Base-by-base conservation (phyloP, 2,888 invertebrate genomes). In the Diadromus collaris region DNA sequence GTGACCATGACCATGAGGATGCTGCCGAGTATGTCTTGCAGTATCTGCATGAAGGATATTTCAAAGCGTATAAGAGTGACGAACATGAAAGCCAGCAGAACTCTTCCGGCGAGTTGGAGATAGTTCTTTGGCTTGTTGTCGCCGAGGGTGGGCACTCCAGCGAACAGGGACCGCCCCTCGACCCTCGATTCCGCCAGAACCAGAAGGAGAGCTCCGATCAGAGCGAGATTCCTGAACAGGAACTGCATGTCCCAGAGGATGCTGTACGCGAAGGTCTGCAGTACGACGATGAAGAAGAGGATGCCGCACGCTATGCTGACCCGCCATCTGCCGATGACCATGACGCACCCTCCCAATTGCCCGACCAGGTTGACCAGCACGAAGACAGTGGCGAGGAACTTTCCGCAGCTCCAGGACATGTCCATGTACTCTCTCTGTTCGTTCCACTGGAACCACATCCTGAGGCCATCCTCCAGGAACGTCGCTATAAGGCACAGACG, bases 391-490 rank as follows among this genome's bases (percentile, higher is more conserved):
- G 98, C 98, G 79, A 99, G 91, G 91, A 99, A 95, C 88, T 95
- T 95, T 58, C 99, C 99, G 92, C 99, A 98, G 60, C 96, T 95
- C 99, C 99, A 99, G 16, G 97, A 97, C 93, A 97, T 95, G 90
- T 98, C 96, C 97, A 99, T 99, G 91, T 98, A 99, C 90, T 98
- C 98, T 56, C 98, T 93, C 91, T 99, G 99, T 89, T 99, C 98
- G 71, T 94, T 94, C 99, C 99, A 99, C 91, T 99, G 99, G 89
- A 97, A 96, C 96, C 98, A 99, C 99, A 99, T 99, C 80, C 99
- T 95, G 78, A 99, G 93, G 1, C 99, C 99, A 93, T 99, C 99
- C 92, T 99, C 99, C 81, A 99, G 93, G 93, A 99, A 99, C 86
- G 99, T 99, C 86, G 98, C 98, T 89, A 99, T 98, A 79, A 99